These are phyloP conservation scores for Diabrotica undecimpunctata DNA, from an alignment of 1,140 invertebrate genomes.

Conservation along the genomic window DNA sequence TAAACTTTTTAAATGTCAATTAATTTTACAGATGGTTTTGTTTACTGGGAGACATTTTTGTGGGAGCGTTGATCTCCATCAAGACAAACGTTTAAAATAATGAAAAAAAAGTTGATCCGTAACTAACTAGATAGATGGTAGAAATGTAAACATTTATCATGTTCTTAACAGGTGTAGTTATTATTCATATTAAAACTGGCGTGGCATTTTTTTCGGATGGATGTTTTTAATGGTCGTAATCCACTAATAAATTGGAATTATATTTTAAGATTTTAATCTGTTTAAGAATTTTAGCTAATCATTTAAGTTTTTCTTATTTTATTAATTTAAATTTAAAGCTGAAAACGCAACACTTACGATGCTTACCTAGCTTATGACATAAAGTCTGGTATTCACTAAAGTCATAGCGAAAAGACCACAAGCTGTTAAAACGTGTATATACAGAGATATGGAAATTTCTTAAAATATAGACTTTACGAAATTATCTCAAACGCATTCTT, in stretches of 20 bases:
- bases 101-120: not conserved
- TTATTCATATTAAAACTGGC: not conserved
- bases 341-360: no score
- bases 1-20: constrained; percentile 1
- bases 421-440: no score
- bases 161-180: not conserved
- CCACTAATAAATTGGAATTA: not conserved
- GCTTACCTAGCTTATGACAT: no score
- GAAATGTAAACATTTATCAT: not conserved
- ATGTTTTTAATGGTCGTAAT: no score
- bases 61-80: not conserved
- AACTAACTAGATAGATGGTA: not conserved
- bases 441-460: no score
- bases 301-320: no score
- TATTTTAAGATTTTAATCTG: not conserved
- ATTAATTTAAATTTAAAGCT: no score
- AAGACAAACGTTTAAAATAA: not conserved
- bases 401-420: no score
- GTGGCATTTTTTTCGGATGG: no score
- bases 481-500: no score
- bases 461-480: no score
- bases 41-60: not conserved
- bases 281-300: not conserved
- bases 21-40: constrained; percentile 2
- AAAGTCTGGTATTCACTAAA: no score